A percentile compares a stretch with the other conserved stretches of the same genome.
These are phyloP conservation scores for Drosophila koepferae DNA, from an alignment of 2,888 invertebrate genomes.

Conservation along the genomic window DNA sequence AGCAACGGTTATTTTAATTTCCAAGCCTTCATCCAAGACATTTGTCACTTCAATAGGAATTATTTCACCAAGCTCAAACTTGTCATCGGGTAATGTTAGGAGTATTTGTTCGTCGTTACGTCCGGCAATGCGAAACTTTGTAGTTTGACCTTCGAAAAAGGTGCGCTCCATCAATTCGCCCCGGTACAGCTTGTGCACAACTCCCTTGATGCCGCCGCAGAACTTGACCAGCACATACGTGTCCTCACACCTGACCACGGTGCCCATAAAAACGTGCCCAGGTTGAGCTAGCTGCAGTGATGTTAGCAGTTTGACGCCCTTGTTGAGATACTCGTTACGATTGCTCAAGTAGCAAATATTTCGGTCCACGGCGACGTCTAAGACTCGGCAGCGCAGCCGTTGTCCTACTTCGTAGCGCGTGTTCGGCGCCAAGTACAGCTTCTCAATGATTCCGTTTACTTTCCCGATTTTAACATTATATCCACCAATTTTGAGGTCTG, in stretches of 20 bases:
- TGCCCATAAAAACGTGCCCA: slow-evolving; percentile 84
- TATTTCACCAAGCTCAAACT: slow-evolving; percentile 81
- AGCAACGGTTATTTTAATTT: slow-evolving; percentile 78
- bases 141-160: slow-evolving; percentile 82
- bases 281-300: slow-evolving; percentile 86
- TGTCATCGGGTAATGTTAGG: slow-evolving; percentile 77
- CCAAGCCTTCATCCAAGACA: slow-evolving; percentile 82
- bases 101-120: slow-evolving; percentile 75
- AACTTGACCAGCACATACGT: slow-evolving; percentile 82
- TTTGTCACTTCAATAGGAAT: slow-evolving; percentile 77
- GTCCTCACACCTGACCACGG: slow-evolving; percentile 79
- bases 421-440: slow-evolving; percentile 86
- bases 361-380: slow-evolving; percentile 85
- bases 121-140: slow-evolving; percentile 77
- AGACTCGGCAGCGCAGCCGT: slow-evolving; percentile 87
- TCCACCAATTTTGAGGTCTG: slow-evolving; percentile 86
- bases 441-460: slow-evolving; percentile 87
- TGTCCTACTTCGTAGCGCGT: slow-evolving; percentile 87
- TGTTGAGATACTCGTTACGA: slow-evolving; percentile 88
- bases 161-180: slow-evolving; percentile 59
- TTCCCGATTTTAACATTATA: slow-evolving; percentile 86
- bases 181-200: slow-evolving; percentile 80
- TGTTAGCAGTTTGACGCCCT: slow-evolving; percentile 86
- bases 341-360: slow-evolving; percentile 88
- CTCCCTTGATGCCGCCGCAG: slow-evolving; percentile 84